Percentiles rank a stretch among this genome's conserved stretches.
Evolutionary conservation across 2,113 vertebrate species (phyloP).

Genomic region (Cettia cetti): DNA sequence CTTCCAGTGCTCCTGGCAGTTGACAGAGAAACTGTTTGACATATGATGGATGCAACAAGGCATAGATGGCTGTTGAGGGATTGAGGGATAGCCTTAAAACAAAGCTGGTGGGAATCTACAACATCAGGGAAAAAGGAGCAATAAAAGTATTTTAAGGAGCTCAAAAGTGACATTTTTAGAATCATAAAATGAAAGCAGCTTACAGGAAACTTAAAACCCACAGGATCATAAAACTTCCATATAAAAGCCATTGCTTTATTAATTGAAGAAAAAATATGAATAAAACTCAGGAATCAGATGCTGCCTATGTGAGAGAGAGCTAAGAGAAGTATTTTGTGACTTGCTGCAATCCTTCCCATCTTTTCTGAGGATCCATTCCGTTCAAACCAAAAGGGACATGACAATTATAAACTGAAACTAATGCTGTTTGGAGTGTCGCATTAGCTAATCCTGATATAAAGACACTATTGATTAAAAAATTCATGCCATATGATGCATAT

Average conservation of each 20-base stretch:
- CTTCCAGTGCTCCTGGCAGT: not conserved
- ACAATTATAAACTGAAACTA: not conserved
- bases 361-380: not conserved
- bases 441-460: not conserved
- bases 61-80: conserved; percentile 20
- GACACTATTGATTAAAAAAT: not conserved
- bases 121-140: not conserved
- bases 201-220: not conserved
- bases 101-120: not conserved
- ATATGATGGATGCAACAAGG: conserved; percentile 37
- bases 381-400: not conserved
- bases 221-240: not conserved
- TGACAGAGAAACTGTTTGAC: not conserved
- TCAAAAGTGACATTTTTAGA: not conserved
- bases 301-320: not conserved
- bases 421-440: not conserved
- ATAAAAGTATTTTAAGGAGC: not conserved
- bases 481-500: not conserved
- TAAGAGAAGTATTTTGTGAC: not conserved
- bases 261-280: not conserved
- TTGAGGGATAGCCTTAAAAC: conserved; percentile 14
- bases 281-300: not conserved
- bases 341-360: not conserved
- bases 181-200: not conserved
- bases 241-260: not conserved